Evolutionary conservation across 2,797 vertebrate genomes (phyloP).

Genomic region (Platalea minor): DNA sequence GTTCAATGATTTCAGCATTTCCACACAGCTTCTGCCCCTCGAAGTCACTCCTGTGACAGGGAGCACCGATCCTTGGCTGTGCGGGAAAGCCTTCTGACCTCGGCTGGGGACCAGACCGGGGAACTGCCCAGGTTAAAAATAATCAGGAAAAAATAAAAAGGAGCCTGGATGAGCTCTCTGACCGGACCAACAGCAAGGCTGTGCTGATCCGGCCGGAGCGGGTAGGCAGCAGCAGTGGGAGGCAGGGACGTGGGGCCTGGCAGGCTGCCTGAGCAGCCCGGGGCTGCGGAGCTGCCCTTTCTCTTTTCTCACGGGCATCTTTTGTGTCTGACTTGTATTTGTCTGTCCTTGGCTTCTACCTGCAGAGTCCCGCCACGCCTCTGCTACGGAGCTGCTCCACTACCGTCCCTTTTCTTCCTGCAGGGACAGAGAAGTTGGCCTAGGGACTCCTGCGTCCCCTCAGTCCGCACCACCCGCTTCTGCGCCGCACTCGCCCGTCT

Average conservation of each 20-base stretch:
- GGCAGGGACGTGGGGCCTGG: not conserved
- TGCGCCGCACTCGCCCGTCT: not conserved
- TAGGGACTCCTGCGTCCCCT: fast-evolving
- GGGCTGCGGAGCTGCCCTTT: fast-evolving
- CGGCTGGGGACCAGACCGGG: not conserved
- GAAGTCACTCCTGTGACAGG: no score
- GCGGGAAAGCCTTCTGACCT: not conserved
- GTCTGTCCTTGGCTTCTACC: not conserved
- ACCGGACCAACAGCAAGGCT: not conserved
- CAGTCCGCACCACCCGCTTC: not conserved
- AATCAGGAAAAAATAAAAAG: not conserved
- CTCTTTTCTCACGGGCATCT: not conserved
- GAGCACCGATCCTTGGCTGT: not conserved
- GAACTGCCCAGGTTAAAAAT: not conserved
- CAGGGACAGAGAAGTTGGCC: not conserved
- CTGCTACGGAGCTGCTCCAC: not conserved
- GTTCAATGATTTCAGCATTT: not conserved
- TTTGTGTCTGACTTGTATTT: not conserved
- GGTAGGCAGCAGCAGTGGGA: not conserved
- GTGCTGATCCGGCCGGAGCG: not conserved
- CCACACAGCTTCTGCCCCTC: not conserved
- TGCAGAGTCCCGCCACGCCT: no score
- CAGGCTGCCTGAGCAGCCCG: not conserved
- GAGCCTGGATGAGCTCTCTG: not conserved
- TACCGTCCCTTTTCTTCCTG: not conserved